These are phyloP conservation scores for Hylia prasina DNA, from an alignment of 2,113 vertebrate genomes.

Conservation along the genomic window DNA sequence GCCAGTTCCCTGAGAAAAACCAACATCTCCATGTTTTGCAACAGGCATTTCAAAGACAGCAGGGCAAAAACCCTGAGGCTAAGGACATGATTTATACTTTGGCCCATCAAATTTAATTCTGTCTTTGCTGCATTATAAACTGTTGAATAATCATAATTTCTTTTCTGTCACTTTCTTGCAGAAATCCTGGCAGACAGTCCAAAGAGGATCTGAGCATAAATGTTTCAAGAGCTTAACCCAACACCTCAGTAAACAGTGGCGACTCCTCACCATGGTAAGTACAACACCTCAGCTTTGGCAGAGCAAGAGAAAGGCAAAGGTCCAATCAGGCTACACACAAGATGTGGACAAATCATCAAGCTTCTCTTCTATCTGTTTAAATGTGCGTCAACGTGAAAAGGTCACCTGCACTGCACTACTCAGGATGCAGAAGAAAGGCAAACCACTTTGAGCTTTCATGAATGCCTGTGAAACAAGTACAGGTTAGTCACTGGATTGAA, in stretches of 20 bases:
- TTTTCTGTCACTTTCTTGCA: constrained; percentile 12
- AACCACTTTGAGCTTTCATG: background rate
- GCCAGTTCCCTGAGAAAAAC: background rate
- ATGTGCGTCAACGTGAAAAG: background rate
- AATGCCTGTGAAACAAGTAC: background rate
- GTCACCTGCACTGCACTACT: background rate
- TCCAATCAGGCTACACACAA: background rate
- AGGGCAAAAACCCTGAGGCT: background rate
- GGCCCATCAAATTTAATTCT: constrained; percentile 11
- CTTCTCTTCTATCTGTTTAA: background rate
- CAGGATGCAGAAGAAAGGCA: background rate
- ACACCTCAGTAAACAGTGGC: background rate
- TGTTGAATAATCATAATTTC: constrained; percentile 12
- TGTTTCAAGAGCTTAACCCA: background rate
- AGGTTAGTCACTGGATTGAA: background rate
- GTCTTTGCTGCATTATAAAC: background rate
- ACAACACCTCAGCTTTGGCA: background rate
- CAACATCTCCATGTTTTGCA: background rate
- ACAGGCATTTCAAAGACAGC: constrained; percentile 16
- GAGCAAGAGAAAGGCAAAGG: background rate
- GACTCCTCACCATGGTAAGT: background rate
- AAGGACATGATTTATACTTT: background rate
- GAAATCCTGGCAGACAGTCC: constrained; percentile 4
- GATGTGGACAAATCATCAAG: background rate
- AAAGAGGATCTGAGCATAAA: background rate